A percentile compares a stretch with the other conserved stretches of the same genome.
Conservation (phyloP, 2,888 invertebrate species). For the Ernsta delagoae region DNA sequence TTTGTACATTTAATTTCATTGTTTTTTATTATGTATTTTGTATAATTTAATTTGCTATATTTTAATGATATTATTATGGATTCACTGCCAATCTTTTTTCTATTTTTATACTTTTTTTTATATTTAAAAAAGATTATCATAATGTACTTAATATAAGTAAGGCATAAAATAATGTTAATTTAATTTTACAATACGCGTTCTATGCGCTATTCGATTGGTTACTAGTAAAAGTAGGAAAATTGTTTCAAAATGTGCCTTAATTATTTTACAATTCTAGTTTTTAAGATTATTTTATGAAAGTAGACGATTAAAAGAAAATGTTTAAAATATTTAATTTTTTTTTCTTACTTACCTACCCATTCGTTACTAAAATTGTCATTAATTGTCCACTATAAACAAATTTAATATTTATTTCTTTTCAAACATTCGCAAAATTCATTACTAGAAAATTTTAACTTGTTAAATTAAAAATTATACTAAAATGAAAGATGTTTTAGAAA, state of each 20-base stretch:
- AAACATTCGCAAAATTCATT: too few relatives aligned
- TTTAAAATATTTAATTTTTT: conserved; percentile 7
- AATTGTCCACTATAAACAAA: too few relatives aligned
- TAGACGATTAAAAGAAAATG: conserved; percentile 45
- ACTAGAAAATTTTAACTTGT: too few relatives aligned
- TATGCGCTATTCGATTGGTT: conserved; percentile 25
- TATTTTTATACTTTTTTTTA: conserved; percentile 41
- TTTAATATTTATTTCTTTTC: too few relatives aligned
- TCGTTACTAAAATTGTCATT: too few relatives aligned
- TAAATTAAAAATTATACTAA: too few relatives aligned
- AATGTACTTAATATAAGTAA: conserved; percentile 10
- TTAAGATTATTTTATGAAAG: conserved; percentile 55
- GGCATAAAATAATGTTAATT: conserved; percentile 28
- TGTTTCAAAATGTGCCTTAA: conserved; percentile 66
- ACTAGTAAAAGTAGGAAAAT: conserved; percentile 43
- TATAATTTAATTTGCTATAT: too few relatives aligned
- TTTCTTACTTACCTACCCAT: background rate
- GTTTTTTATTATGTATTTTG: too few relatives aligned
- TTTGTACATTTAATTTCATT: too few relatives aligned
- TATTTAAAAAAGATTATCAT: background rate
- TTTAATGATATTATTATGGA: background rate
- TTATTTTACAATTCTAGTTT: conserved; percentile 57
- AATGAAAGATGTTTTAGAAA: too few relatives aligned
- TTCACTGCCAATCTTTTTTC: conserved; percentile 55
- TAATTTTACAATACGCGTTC: conserved; percentile 12